These are phyloP conservation scores for Natator depressus DNA, from an alignment of 2,113 vertebrate genomes.

Conservation along the genomic window DNA sequence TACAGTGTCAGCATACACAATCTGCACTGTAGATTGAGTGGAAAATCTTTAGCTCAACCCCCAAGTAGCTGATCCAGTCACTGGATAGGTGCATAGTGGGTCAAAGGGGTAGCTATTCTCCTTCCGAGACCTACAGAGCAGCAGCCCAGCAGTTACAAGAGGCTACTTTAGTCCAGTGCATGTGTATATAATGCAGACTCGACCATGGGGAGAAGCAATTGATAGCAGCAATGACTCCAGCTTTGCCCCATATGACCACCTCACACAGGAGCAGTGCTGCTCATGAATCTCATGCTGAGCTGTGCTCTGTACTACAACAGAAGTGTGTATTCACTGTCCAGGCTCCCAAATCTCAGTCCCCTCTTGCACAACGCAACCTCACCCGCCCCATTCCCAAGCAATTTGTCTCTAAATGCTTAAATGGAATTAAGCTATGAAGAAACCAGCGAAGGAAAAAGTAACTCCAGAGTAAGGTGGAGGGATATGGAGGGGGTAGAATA, in stretches of 20 bases:
- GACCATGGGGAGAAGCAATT: not conserved
- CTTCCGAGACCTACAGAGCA: not conserved
- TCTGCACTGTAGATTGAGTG: not conserved
- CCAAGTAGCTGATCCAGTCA: not conserved
- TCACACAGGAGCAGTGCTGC: not conserved
- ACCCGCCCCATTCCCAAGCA: not conserved
- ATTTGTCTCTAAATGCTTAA: not conserved
- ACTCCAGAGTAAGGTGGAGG: not conserved
- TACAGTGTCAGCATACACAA: not conserved
- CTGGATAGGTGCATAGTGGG: not conserved
- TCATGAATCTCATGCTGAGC: not conserved
- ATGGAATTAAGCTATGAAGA: not conserved
- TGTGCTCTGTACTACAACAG: not conserved
- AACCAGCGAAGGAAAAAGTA: not conserved
- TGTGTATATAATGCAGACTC: not conserved
- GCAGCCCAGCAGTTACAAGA: not conserved
- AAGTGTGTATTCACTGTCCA: not conserved
- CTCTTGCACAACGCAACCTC: not conserved
- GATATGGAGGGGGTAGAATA: rapidly evolving
- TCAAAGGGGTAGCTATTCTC: not conserved
- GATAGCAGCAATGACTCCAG: not conserved
- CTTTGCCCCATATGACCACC: not conserved
- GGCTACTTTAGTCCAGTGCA: not conserved
- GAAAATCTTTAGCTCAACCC: not conserved
- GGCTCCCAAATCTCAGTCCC: not conserved